These are phyloP conservation scores for Tipula helvola DNA, from an alignment of 2,888 invertebrate species.

Conservation along the genomic window DNA sequence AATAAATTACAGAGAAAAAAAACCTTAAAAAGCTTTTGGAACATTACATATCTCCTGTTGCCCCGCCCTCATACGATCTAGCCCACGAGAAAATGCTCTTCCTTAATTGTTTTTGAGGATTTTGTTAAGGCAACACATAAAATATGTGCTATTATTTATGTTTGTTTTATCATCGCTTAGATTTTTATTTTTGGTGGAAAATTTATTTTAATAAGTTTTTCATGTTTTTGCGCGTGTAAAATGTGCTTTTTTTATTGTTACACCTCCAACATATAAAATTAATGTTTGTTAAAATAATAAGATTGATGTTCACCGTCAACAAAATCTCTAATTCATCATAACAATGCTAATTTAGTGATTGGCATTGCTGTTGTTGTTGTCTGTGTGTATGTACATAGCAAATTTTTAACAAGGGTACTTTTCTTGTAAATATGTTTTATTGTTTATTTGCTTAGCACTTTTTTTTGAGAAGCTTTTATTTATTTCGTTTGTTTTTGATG, in stretches of 20 bases:
- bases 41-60: neutral
- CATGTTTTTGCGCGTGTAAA: neutral
- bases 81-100: neutral
- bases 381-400: neutral
- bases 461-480: neutral
- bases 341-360: neutral
- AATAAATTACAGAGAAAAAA: neutral
- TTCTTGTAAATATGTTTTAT: neutral
- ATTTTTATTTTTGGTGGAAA: neutral
- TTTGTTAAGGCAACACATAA: neutral
- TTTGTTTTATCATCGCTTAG: neutral
- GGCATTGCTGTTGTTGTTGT: neutral
- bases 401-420: neutral
- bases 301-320: neutral
- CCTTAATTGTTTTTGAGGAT: neutral
- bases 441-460: neutral
- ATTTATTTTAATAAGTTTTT: neutral
- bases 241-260: neutral
- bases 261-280: neutral
- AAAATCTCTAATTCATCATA: neutral
- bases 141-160: neutral
- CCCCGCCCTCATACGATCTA: neutral
- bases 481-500: neutral
- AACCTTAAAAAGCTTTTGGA: neutral
- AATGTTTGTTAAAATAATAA: neutral